Evolutionary conservation across 2,113 vertebrate species (phyloP), one percentile per base, ranked within the genome.

Genomic region (Ceratotherium simum): DNA sequence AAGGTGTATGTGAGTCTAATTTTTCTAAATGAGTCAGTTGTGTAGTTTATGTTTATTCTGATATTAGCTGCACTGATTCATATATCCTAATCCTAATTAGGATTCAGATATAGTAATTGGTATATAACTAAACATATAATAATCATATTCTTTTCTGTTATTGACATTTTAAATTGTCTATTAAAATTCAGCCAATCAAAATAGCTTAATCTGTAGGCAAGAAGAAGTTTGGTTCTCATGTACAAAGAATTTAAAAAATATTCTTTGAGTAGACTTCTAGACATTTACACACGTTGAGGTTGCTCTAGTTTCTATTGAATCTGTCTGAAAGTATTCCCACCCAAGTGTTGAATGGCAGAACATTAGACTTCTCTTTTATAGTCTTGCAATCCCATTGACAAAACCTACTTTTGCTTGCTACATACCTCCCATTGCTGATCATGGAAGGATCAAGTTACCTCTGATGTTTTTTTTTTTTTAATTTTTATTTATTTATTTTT

Each of bases 61-160:
- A 39, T 58, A 75, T 62, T 87, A 90, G 42, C 39, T 76, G 3
- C 33, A 80, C 5, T 87, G n/a, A 94, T 94, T 90, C 73, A 94
- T 76, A 84, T 96, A 84, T 48, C 29, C 79, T 93, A 96, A 85
- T 79, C 79, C 79, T 96, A 96, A 79, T 73, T 92, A 93, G 51
- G 42, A 90, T 76, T 89, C n/a, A 87, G 54, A 67, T 3, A 76
- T 84, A 89, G 46, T 64, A 79, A 95, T 46, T 62, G 7, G 12
- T 70, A 73, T 60, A 56, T 72, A 97, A 87, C 64, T 87, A 96
- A 97, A 90, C 36, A 92, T 20, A 8, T 46, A 86, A 83, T 79
- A 78, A 84, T 76, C 29, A 86, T 84, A 56, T 94, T 73, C 16
- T 83, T 97, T 91, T 92, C 56, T 86, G 73, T 84, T 93, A 64